Evolutionary conservation across 2,797 vertebrate genomes (phyloP).

Genomic region (Parotocinclus haroldoi): DNA sequence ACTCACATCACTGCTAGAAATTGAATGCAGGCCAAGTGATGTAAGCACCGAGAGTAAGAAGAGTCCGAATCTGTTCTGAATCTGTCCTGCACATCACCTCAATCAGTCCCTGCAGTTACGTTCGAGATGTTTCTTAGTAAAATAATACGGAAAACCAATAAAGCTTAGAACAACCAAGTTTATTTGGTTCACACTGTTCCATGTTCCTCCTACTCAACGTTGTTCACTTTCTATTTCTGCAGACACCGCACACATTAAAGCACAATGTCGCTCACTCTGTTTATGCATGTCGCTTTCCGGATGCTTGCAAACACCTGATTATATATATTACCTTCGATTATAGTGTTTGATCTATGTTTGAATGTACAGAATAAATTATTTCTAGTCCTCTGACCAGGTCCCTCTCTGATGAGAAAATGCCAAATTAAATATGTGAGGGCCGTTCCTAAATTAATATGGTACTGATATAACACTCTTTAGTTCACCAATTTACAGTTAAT

Average conservation of each 20-base stretch:
- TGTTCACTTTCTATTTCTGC: slow-evolving; percentile 28
- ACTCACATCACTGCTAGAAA: no score
- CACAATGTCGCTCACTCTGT: slow-evolving; percentile 11
- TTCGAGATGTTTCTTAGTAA: slow-evolving; percentile 13
- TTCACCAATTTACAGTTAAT: no score
- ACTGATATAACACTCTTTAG: no score
- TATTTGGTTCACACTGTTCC: slow-evolving; percentile 19
- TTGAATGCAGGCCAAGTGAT: no score
- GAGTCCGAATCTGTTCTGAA: no score
- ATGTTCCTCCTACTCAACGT: slow-evolving; percentile 22
- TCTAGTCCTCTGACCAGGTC: slow-evolving; percentile 1
- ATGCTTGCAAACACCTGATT: slow-evolving; percentile 27
- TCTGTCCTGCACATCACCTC: slow-evolving; percentile 1
- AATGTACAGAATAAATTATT: slow-evolving; percentile 6
- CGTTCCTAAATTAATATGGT: no score
- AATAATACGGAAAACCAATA: slow-evolving; percentile 25
- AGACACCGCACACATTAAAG: slow-evolving; percentile 17
- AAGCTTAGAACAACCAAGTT: slow-evolving; percentile 4
- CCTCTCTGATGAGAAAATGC: background rate
- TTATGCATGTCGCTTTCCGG: slow-evolving; percentile 19
- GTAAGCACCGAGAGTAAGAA: no score
- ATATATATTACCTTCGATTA: slow-evolving; percentile 12
- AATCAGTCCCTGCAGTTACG: background rate
- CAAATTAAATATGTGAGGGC: no score
- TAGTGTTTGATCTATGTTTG: slow-evolving; percentile 25